A percentile compares a stretch with the other conserved stretches of the same genome.
Evolutionary conservation across 2,888 invertebrate species (phyloP).

Genomic region (Toxonevra muliebris): DNA sequence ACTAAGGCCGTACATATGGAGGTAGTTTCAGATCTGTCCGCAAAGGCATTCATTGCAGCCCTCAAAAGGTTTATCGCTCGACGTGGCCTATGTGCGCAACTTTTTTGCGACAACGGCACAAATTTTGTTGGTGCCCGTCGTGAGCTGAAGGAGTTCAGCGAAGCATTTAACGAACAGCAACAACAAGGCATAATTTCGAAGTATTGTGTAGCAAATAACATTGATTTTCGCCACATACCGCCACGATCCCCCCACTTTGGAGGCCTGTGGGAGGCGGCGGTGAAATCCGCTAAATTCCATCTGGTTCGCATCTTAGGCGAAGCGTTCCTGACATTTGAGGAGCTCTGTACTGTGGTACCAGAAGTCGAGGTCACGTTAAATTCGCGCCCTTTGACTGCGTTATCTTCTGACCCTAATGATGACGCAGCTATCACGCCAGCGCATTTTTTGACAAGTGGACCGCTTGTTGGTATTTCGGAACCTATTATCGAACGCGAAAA

Average conservation of each 20-base stretch:
- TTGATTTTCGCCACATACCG: constrained; percentile 35
- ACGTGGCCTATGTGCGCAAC: constrained; percentile 28
- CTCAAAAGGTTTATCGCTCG: constrained; percentile 37
- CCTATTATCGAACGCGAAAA: constrained; percentile 24
- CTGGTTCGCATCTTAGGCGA: constrained; percentile 33
- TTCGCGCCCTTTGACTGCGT: constrained; percentile 40
- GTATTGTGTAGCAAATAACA: constrained; percentile 30
- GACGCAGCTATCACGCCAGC: constrained; percentile 38
- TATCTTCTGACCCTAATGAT: constrained; percentile 40
- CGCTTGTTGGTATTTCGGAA: constrained; percentile 20
- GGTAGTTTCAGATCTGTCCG: constrained; percentile 35
- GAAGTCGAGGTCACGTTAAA: constrained; percentile 44
- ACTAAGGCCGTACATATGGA: constrained; percentile 33
- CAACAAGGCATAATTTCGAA: constrained; percentile 16
- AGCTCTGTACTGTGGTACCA: constrained; percentile 36
- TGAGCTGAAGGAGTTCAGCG: constrained; percentile 31
- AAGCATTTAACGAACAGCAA: constrained; percentile 30
- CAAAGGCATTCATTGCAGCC: constrained; percentile 35
- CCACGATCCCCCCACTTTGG: constrained; percentile 37
- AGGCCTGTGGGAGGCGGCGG: constrained; percentile 40
- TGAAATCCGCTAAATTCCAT: constrained; percentile 38
- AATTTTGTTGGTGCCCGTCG: constrained; percentile 36
- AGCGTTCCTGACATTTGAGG: constrained; percentile 34
- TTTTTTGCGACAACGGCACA: constrained; percentile 39
- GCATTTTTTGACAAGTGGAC: constrained; percentile 29